These are phyloP conservation scores for Cladorhizidae sp. DNA, from an alignment of 37 sponge, comb jelly and placozoan species.

Conservation along the genomic window DNA sequence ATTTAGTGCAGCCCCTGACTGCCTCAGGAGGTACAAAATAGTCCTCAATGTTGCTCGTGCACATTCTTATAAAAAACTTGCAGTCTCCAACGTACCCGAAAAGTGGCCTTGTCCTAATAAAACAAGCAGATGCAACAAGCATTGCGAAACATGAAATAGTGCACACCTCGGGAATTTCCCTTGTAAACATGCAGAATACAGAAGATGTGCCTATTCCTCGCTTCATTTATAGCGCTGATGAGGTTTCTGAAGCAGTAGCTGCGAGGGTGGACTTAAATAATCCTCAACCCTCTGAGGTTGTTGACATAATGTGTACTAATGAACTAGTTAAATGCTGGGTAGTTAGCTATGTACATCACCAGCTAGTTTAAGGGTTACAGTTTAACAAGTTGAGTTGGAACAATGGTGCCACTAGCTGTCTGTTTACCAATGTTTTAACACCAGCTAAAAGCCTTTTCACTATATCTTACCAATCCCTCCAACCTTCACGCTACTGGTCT, in stretches of 20 bases:
- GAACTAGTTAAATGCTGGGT: too few species aligned
- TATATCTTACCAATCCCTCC: too few species aligned
- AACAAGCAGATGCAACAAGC: background rate
- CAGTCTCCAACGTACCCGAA: background rate
- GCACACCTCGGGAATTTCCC: slow-evolving; percentile 14
- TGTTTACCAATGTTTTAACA: too few species aligned
- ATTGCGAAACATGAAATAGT: background rate
- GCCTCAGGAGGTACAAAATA: slow-evolving; percentile 71
- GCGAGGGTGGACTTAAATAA: background rate
- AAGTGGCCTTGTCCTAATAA: background rate
- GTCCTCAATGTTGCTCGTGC: slow-evolving; percentile 14
- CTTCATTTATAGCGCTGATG: background rate
- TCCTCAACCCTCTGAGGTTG: background rate
- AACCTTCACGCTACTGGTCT: too few species aligned
- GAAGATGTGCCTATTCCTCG: background rate
- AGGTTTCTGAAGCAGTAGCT: slow-evolving; percentile 11
- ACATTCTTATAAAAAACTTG: background rate
- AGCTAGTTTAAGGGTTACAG: too few species aligned
- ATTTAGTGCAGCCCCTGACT: slow-evolving; percentile 69
- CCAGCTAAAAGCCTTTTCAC: too few species aligned
- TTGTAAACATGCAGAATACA: background rate
- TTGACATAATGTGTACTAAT: too few species aligned
- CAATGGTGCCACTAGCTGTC: too few species aligned
- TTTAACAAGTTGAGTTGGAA: too few species aligned
- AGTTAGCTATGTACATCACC: too few species aligned